These are phyloP conservation scores for Endomychus coccineus DNA, from an alignment of 2,888 invertebrate species.

Conservation along the genomic window DNA sequence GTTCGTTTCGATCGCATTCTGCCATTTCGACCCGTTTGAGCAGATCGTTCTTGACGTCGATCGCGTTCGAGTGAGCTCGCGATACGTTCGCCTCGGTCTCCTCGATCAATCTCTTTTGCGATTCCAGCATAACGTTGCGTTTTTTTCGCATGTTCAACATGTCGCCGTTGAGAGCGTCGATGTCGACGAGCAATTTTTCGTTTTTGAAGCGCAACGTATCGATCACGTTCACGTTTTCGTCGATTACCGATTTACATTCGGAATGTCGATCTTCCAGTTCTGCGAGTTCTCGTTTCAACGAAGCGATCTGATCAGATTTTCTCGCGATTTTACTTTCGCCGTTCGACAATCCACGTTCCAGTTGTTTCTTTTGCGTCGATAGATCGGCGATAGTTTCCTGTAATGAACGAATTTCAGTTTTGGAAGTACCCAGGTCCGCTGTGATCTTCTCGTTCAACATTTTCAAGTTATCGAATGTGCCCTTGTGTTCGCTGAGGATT, in stretches of 20 bases:
- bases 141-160: slow-evolving; percentile 29
- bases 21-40: slow-evolving; percentile 23
- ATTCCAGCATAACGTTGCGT: slow-evolving; percentile 29
- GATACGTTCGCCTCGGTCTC: slow-evolving; percentile 30
- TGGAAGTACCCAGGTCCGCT: slow-evolving; percentile 3
- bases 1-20: slow-evolving; percentile 24
- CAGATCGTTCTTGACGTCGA: slow-evolving; percentile 29
- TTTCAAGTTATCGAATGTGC: slow-evolving; percentile 8
- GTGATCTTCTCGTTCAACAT: slow-evolving; percentile 6
- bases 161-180: slow-evolving; percentile 18
- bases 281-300: no score
- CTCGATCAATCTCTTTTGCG: slow-evolving; percentile 29
- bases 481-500: slow-evolving; percentile 8
- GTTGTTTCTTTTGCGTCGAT: background rate
- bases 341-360: background rate
- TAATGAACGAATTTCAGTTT: background rate
- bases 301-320: no score
- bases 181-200: slow-evolving; percentile 13
- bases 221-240: slow-evolving; percentile 15
- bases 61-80: slow-evolving; percentile 28
- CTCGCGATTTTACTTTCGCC: background rate
- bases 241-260: slow-evolving; percentile 6
- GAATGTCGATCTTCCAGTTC: background rate
- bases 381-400: background rate
- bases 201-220: slow-evolving; percentile 18